phyloP scores from a whole-genome alignment of 2,113 vertebrate genomes.

The Anarhynchus alexandrinus region DNA sequence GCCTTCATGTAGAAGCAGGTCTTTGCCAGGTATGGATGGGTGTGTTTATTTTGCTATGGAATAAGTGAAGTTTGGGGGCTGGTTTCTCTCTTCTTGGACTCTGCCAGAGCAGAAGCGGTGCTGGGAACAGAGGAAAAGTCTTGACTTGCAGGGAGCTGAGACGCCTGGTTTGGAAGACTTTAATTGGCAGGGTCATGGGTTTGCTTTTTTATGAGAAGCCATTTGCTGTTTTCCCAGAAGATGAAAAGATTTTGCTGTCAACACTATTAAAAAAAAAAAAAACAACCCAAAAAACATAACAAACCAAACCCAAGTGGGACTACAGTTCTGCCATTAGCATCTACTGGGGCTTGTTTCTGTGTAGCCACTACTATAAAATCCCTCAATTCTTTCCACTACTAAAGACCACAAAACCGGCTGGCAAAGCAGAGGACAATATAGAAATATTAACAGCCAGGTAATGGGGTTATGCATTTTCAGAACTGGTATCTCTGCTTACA shows the following conservation, averaged over 20 bases:
- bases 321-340: not conserved
- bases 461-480: not conserved
- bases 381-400: not conserved
- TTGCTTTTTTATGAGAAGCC: not conserved
- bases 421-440: not conserved
- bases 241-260: constrained; percentile 36
- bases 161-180: not conserved
- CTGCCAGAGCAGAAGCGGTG: not conserved
- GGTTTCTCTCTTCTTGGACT: not conserved
- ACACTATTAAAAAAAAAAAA: not conserved
- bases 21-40: not conserved
- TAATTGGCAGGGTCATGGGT: not conserved
- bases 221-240: constrained; percentile 42
- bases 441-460: not conserved
- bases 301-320: constrained; percentile 20
- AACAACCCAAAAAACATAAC: not conserved
- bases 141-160: not conserved
- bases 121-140: not conserved
- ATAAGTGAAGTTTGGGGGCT: not conserved
- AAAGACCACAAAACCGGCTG: not conserved
- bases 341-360: not conserved
- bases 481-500: not conserved
- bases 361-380: not conserved
- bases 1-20: not conserved
- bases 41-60: not conserved